Evolutionary conservation across 2,113 vertebrate species (phyloP), one percentile per base, ranked within the genome.

Genomic region (Tricholaema leucomelas): DNA sequence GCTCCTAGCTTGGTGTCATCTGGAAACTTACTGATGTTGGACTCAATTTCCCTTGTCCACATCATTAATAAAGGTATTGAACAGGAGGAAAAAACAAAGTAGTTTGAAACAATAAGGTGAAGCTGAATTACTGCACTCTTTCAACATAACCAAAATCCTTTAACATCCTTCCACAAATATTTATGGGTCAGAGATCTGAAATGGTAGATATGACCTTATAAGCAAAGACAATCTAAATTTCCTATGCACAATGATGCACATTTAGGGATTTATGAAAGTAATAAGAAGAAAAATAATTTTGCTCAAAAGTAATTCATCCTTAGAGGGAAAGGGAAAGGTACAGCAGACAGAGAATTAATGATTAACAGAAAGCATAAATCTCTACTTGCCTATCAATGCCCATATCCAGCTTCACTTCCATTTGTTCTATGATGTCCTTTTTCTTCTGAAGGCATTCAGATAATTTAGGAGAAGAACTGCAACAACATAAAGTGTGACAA

Each of bases 361-460:
- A 48, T 33, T 8, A 91, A 70, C 9, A 65, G 30, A 67, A 93
- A 71, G 28, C 79, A 84, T 61, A 54, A 64, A 69, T 64, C 50
- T 74, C 36, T 63, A 98, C 98, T 98, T 97, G 98, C 99, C 99
- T 98, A 95, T 99, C 99, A 72, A 99, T 99, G 88, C 99, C 99
- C 46, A 98, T 99, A 97, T 99, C 99, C 97, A 99, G 96, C 96
- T 99, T 99, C 85, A 99, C 99, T 96, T 99, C 99, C 99, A 99
- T 99, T 95, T 99, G 99, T 85, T 99, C 99, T 76, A 99, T 99
- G 95, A 99, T 98, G 84, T 99, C 99, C 91, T 99, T 99, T 96
- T 99, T 99, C 98, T 99, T 99, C 90, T 99, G 99, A 92, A 99
- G 98, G 95, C 99, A 99, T 97, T 99, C 99, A 19, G 99, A 98